Conservation (phyloP, 2,888 invertebrate species). For the Corbicula japonica region DNA sequence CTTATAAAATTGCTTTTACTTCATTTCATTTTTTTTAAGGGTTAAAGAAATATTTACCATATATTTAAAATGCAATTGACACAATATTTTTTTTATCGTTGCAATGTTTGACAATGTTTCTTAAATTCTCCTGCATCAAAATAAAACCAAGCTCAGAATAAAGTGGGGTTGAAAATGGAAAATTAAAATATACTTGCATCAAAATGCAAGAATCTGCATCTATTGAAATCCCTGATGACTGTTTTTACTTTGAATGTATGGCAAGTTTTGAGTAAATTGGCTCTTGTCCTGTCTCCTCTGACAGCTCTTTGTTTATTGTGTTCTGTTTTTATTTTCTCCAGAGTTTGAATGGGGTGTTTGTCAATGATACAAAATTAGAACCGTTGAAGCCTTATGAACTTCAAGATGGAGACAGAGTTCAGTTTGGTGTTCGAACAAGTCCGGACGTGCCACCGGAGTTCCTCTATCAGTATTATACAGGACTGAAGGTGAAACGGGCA, state of each 20-base stretch:
- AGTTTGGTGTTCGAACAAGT: conserved; percentile 75
- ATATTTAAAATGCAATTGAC: too few relatives aligned
- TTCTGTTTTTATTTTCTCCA: conserved; percentile 52
- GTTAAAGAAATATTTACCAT: too few relatives aligned
- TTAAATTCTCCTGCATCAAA: too few relatives aligned
- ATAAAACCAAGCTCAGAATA: too few relatives aligned
- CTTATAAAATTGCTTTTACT: too few relatives aligned
- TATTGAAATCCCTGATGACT: too few relatives aligned
- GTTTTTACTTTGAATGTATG: not conserved
- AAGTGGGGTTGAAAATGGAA: not conserved
- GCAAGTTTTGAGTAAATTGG: not conserved
- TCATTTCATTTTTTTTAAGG: too few relatives aligned
- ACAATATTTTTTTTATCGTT: too few relatives aligned
- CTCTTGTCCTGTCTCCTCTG: not conserved
- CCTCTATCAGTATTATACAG: conserved; percentile 73
- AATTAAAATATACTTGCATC: too few relatives aligned
- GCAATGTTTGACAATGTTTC: too few relatives aligned
- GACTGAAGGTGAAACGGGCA: conserved; percentile 68
- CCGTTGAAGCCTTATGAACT: conserved; percentile 66
- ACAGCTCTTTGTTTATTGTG: too few relatives aligned
- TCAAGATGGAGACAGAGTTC: conserved; percentile 79
- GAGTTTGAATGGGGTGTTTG: conserved; percentile 83
- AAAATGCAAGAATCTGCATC: too few relatives aligned
- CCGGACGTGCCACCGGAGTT: conserved; percentile 74
- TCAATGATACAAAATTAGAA: conserved; percentile 77